Base-by-base conservation (phyloP, 2,113 vertebrate species). In the Sminthopsis crassicaudata region DNA sequence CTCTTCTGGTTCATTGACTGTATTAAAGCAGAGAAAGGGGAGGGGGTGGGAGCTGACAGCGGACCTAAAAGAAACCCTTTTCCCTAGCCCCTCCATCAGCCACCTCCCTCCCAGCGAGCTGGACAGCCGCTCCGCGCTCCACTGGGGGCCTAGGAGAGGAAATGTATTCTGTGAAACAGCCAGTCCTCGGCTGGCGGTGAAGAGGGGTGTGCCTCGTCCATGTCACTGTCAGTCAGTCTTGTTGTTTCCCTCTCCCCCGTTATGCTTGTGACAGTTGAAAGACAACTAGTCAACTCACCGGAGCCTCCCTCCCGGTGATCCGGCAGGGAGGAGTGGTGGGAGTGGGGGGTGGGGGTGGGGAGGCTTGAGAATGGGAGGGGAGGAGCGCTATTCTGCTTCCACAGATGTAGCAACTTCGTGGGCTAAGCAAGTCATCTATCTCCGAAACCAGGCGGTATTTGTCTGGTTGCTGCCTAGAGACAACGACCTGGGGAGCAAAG, bases 381-480 rank as follows among this genome's bases (percentile, higher is more conserved):
- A 84, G 67, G 67, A 84, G 67, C 36, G n/a, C 67, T 84, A 42
- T 84, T 84, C 67, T 84, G 67, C 67, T 84, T 42, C n/a, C 67
- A 84, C 67, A 42, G 67, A 84, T 42, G 67, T 84, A 84, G 67
- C 67, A 84, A 84, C 67, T 84, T 84, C 67, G 36, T 84, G 67
- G 67, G 67, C 67, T 84, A 84, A n/a, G n/a, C 67, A 84, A 84
- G n/a, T 84, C 67, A 84, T 84, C 67, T 76, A 76, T 76, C 60
- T 76, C 60, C 23, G 67, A 84, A 84, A 84, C 2, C 67, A 84
- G n/a, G 67, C 67, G 42, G 67, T 22, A 84, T 84, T 42, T 84
- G 67, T 76, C 67, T 76, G 67, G 16, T 84, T 84, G 67, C 67
- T 42, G 67, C 67, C n/a, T 84, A 84, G 67, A 84, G n/a, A 84